A percentile compares a stretch with the other conserved stretches of the same genome.
phyloP scores from a whole-genome alignment of 2,113 vertebrate species.

The Bathybates hornii region DNA sequence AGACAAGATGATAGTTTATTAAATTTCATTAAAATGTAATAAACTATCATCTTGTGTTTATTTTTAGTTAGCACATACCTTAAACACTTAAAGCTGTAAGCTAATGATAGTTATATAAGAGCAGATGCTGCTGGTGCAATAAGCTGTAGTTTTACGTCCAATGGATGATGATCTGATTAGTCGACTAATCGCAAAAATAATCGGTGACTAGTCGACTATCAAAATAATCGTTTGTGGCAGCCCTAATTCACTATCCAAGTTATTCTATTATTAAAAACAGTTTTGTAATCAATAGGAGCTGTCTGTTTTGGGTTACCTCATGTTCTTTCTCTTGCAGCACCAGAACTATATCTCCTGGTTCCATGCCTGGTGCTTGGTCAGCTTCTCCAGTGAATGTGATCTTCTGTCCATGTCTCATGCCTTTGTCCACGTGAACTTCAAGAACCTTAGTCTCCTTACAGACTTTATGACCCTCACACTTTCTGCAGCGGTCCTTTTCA shows the following conservation, averaged over 20 bases:
- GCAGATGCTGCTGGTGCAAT: too few relatives aligned
- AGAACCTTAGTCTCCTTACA: conserved; percentile 97
- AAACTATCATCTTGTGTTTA: too few relatives aligned
- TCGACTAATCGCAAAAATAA: too few relatives aligned
- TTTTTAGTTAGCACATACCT: too few relatives aligned
- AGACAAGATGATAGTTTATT: too few relatives aligned
- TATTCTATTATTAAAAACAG: not conserved
- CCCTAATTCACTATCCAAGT: not conserved
- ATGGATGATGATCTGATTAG: too few relatives aligned
- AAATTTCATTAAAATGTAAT: too few relatives aligned
- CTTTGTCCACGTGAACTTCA: conserved; percentile 98
- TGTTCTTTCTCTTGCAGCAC: conserved; percentile 95
- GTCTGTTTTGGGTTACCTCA: conserved; percentile 76
- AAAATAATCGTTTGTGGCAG: too few relatives aligned
- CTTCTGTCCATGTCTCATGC: conserved; percentile 97
- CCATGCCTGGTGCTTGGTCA: conserved; percentile 93
- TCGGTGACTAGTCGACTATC: too few relatives aligned
- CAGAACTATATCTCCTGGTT: conserved; percentile 95
- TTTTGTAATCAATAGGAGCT: not conserved
- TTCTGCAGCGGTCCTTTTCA: conserved; percentile 98
- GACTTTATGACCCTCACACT: conserved; percentile 98
- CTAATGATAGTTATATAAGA: too few relatives aligned
- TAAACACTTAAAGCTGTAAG: too few relatives aligned
- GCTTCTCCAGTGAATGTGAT: conserved; percentile 97
- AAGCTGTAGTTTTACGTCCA: too few relatives aligned